Conservation (phyloP, 2,797 vertebrate species). For the Tragelaphus oryx region DNA sequence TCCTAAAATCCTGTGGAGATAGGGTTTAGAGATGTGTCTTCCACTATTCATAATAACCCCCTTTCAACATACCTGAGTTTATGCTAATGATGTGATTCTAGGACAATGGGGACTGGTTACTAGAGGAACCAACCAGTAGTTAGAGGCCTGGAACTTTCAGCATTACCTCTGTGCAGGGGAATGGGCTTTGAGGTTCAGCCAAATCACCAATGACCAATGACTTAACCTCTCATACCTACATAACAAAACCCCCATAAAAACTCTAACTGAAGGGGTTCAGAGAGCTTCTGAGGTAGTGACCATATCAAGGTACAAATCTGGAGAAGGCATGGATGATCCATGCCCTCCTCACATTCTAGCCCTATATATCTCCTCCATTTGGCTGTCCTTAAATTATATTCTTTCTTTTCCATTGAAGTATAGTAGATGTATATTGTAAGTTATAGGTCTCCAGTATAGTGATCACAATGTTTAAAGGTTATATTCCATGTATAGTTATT, state of each 20-base stretch:
- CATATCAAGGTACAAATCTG: neutral
- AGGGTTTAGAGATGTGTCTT: neutral
- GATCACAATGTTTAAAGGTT: neutral
- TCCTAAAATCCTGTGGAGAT: neutral
- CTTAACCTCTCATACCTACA: neutral
- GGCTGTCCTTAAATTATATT: neutral
- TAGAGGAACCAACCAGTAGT: neutral
- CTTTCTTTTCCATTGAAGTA: neutral
- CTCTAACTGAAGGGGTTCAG: neutral
- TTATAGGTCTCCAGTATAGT: neutral
- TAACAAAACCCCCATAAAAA: neutral
- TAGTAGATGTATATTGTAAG: neutral
- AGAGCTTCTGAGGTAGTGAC: neutral
- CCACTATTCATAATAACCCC: neutral
- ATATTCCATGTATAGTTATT: neutral
- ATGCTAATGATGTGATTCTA: neutral
- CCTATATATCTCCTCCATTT: neutral
- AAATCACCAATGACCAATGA: neutral
- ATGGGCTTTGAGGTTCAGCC: neutral
- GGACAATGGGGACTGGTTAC: neutral
- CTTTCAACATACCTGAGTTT: neutral
- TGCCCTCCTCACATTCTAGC: neutral
- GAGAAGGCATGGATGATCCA: neutral
- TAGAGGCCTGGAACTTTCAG: neutral
- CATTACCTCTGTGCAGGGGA: neutral